Conservation (phyloP, 2,797 vertebrate species). For the Euphonia xanthogaster region DNA sequence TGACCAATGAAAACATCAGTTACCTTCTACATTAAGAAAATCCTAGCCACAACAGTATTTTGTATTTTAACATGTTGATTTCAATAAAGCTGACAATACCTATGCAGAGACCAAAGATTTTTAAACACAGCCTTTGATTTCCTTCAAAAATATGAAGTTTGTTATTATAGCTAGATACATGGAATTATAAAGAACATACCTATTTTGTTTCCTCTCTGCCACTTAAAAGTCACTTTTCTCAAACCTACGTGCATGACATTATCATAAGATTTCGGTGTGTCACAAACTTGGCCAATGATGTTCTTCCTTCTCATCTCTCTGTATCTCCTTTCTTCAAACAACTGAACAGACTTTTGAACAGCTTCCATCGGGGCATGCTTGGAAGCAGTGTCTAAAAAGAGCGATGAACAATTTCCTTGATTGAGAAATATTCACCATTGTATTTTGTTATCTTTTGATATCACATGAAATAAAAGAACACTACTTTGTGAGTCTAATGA, state of each 20-base stretch:
- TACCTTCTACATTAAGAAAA: background rate
- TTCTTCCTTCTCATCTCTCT: constrained; percentile 92
- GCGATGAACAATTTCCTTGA: background rate
- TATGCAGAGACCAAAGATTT: background rate
- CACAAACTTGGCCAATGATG: constrained; percentile 97
- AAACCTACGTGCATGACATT: constrained; percentile 98
- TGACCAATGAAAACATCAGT: background rate
- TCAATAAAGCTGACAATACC: background rate
- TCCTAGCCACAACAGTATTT: background rate
- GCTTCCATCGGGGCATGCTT: constrained; percentile 91
- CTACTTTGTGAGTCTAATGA: background rate
- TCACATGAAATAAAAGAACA: background rate
- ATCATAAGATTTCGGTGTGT: constrained; percentile 95
- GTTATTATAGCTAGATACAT: background rate
- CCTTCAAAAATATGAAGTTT: background rate
- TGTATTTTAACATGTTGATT: background rate
- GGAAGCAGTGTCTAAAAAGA: constrained; percentile 81
- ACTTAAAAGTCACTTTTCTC: constrained; percentile 98
- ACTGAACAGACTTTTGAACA: constrained; percentile 87
- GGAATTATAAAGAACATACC: constrained; percentile 74
- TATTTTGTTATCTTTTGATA: background rate
- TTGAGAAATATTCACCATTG: background rate
- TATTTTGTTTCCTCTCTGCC: constrained; percentile 99
- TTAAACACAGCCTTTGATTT: background rate
- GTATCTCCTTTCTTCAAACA: constrained; percentile 92